Percentiles rank a stretch among this genome's conserved stretches.
Conservation (phyloP, 2,888 invertebrate genomes). For the Diploptera punctata region DNA sequence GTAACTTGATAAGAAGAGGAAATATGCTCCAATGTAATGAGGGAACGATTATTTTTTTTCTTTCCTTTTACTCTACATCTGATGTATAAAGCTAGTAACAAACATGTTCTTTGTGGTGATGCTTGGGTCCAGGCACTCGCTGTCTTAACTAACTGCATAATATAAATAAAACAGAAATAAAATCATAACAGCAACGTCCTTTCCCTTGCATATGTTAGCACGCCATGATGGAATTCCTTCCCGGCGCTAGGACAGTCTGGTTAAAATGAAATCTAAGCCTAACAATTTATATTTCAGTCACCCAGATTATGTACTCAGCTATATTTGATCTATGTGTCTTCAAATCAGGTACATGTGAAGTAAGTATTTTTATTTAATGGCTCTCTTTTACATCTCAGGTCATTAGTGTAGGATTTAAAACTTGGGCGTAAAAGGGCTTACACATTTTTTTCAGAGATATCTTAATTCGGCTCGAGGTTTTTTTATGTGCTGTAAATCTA, state of each 20-base stretch:
- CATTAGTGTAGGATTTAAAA: too few species aligned
- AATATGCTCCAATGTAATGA: constrained; percentile 38
- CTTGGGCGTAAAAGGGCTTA: too few species aligned
- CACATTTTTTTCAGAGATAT: too few species aligned
- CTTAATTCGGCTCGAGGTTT: too few species aligned
- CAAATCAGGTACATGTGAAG: too few species aligned
- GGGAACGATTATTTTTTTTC: constrained; percentile 32
- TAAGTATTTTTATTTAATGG: too few species aligned
- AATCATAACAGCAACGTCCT: constrained; percentile 32
- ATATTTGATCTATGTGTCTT: too few species aligned
- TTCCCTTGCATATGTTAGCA: constrained; percentile 34
- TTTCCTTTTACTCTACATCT: constrained; percentile 12
- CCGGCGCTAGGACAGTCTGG: constrained; percentile 2
- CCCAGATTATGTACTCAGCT: too few species aligned
- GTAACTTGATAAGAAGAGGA: constrained; percentile 38
- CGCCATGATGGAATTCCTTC: constrained; percentile 32
- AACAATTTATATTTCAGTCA: too few species aligned
- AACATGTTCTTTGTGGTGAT: constrained; percentile 31
- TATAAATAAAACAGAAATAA: constrained; percentile 33
- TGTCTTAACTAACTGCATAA: constrained; percentile 34
- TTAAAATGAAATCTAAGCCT: constrained; percentile 8
- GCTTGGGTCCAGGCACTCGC: constrained; percentile 23
- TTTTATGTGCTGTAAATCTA: too few species aligned
- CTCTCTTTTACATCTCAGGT: too few species aligned
- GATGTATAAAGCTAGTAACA: constrained; percentile 25